Evolutionary conservation across 2,888 invertebrate species (phyloP).

Genomic region (Proisotoma minuta): DNA sequence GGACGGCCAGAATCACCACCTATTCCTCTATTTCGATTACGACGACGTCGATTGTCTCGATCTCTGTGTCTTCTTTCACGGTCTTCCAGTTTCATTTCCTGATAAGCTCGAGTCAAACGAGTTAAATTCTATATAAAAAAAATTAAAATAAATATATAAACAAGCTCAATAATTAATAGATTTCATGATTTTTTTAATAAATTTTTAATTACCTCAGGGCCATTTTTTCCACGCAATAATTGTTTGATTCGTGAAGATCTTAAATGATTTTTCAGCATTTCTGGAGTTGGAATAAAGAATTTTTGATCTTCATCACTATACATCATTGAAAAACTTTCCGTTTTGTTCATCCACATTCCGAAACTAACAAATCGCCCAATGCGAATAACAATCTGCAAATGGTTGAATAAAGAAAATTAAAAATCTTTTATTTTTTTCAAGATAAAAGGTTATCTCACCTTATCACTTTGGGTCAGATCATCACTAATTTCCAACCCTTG

Average conservation of each 20-base stretch:
- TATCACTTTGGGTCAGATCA: slow-evolving; percentile 2
- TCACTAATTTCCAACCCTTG: slow-evolving; percentile 13
- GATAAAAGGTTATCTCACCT: slow-evolving; percentile 7
- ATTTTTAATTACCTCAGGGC: slow-evolving; percentile 5
- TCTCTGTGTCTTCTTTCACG: slow-evolving; percentile 6
- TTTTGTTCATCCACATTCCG: slow-evolving; percentile 40
- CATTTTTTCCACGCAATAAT: slow-evolving; percentile 10
- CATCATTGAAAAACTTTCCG: slow-evolving; percentile 35
- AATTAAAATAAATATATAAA: neutral
- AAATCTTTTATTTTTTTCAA: neutral
- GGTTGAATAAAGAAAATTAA: neutral
- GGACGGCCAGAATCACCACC: slow-evolving; percentile 8
- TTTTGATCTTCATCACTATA: slow-evolving; percentile 20
- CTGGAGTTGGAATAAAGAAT: slow-evolving; percentile 26
- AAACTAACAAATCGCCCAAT: slow-evolving; percentile 37
- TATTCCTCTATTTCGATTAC: neutral
- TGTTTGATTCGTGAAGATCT: slow-evolving; percentile 20
- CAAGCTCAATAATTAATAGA: neutral
- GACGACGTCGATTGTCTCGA: slow-evolving; percentile 8
- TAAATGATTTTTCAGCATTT: slow-evolving; percentile 24
- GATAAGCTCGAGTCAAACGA: slow-evolving; percentile 26
- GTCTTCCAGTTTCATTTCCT: slow-evolving; percentile 24
- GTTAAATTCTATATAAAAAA: neutral
- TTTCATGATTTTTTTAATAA: neutral
- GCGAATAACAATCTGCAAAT: slow-evolving; percentile 29